phyloP scores from a whole-genome alignment of 2,888 invertebrate species.

The Sarcophaga caerulescens region DNA sequence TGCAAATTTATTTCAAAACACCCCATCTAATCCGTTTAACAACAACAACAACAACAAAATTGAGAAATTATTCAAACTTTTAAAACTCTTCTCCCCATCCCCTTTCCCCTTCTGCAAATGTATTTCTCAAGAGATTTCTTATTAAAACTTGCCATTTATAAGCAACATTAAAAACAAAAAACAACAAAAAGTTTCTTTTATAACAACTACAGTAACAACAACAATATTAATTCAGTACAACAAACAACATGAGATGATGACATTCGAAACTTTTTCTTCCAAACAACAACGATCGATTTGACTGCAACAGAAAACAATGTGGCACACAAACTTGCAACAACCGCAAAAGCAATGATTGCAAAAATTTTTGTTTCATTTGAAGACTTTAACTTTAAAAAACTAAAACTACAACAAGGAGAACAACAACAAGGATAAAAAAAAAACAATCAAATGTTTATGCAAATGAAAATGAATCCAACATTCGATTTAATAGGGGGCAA shows the following conservation, averaged over 20 bases:
- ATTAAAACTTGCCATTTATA: constrained; percentile 34
- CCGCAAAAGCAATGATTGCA: background rate
- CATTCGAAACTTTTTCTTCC: constrained; percentile 43
- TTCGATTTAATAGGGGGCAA: constrained; percentile 40
- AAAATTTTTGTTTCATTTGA: constrained; percentile 22
- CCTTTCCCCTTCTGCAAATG: background rate
- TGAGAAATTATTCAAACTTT: background rate
- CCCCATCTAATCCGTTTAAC: no score
- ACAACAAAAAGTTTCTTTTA: constrained; percentile 38
- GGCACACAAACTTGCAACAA: constrained; percentile 22
- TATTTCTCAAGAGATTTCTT: constrained; percentile 8
- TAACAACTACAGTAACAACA: background rate
- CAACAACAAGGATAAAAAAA: constrained; percentile 13
- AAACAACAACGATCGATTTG: constrained; percentile 33
- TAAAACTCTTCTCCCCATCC: background rate
- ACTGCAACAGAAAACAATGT: background rate
- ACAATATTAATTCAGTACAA: constrained; percentile 53
- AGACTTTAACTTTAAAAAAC: constrained; percentile 28
- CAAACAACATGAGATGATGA: constrained; percentile 31
- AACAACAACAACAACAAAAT: background rate
- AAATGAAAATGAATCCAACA: constrained; percentile 51
- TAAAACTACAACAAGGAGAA: background rate
- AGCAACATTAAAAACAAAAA: constrained; percentile 29
- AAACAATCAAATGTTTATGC: constrained; percentile 65
- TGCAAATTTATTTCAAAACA: background rate